Evolutionary conservation across 2,888 invertebrate species (phyloP).

Genomic region (Cantharis nigra): DNA sequence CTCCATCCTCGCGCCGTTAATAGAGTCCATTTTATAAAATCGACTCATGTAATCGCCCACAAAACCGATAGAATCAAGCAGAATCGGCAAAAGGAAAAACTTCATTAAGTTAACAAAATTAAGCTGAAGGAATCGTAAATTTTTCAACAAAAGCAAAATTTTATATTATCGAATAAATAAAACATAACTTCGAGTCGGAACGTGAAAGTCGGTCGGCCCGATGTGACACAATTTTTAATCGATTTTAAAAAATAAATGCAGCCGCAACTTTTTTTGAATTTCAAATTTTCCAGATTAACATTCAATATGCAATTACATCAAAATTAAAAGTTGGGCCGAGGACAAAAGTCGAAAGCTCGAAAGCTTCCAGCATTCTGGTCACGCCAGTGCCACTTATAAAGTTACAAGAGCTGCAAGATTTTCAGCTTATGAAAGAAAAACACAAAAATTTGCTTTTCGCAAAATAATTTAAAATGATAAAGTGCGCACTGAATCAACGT

Average conservation of each 20-base stretch:
- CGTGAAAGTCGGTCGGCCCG: background rate
- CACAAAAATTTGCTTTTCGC: background rate
- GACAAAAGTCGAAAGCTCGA: background rate
- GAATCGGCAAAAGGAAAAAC: background rate
- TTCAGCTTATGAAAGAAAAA: background rate
- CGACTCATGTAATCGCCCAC: background rate
- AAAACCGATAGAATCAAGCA: background rate
- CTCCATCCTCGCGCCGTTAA: background rate
- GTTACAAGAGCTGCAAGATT: constrained; percentile 1
- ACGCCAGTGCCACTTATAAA: background rate
- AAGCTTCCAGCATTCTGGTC: background rate
- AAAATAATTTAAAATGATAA: constrained; percentile 19
- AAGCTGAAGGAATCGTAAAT: background rate
- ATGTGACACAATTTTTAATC: background rate
- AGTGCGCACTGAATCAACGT: constrained; percentile 14
- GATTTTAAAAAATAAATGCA: background rate
- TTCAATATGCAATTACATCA: background rate
- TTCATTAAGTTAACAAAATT: background rate
- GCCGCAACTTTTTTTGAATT: background rate
- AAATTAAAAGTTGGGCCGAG: background rate
- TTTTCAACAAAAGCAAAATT: background rate
- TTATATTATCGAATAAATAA: background rate
- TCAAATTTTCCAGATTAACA: background rate
- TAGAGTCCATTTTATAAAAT: background rate
- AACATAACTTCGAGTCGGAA: background rate